phyloP scores from a whole-genome alignment of 2,888 invertebrate species.

The Agrotis exclamationis region DNA sequence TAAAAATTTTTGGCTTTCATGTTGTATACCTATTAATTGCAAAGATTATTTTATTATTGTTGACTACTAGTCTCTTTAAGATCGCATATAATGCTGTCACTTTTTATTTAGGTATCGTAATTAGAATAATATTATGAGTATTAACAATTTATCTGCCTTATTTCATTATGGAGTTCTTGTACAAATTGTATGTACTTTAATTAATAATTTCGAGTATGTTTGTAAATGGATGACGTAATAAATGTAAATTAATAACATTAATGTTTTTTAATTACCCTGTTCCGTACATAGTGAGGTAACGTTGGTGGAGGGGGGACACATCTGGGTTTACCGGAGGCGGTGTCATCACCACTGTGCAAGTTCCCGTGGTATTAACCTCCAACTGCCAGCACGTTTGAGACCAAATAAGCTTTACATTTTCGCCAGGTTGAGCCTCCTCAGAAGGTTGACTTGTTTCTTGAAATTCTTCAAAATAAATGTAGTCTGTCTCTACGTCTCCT shows the following conservation, averaged over 20 bases:
- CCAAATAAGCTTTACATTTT: constrained; percentile 70
- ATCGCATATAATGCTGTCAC: constrained; percentile 87
- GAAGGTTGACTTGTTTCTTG: constrained; percentile 39
- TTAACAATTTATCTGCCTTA: constrained; percentile 82
- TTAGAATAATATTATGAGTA: constrained; percentile 76
- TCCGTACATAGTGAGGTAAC: constrained; percentile 35
- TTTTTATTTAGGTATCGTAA: constrained; percentile 70
- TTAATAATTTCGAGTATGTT: constrained; percentile 80
- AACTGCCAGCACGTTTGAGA: constrained; percentile 63
- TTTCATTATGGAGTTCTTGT: constrained; percentile 76
- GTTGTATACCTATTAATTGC: constrained; percentile 76
- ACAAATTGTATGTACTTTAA: constrained; percentile 87
- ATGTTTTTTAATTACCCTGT: constrained; percentile 20
- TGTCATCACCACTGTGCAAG: constrained; percentile 73
- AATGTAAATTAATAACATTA: constrained; percentile 85
- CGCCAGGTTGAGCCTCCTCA: constrained; percentile 22
- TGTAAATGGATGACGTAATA: constrained; percentile 89
- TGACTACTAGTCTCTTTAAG: constrained; percentile 85
- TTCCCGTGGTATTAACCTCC: constrained; percentile 80
- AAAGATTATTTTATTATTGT: constrained; percentile 80
- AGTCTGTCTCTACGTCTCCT: constrained; percentile 69
- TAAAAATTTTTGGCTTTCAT: constrained; percentile 58
- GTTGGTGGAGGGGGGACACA: constrained; percentile 73
- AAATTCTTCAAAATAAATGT: constrained; percentile 77
- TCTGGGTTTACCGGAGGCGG: constrained; percentile 71